phyloP scores from a whole-genome alignment of 2,888 invertebrate genomes.

The Dryobota labecula region DNA sequence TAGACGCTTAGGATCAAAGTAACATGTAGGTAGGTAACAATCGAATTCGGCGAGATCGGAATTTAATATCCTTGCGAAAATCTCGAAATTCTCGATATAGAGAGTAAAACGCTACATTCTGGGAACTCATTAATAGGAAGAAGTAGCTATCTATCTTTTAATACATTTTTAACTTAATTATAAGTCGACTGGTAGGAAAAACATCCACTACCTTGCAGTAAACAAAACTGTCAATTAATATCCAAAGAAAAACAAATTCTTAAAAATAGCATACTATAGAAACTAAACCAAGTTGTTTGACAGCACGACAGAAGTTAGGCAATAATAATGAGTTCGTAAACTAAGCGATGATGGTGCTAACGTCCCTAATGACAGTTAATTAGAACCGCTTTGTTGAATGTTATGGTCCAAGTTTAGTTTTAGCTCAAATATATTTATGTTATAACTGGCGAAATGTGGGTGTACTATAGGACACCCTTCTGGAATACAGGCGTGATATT shows the following conservation, averaged over 20 bases:
- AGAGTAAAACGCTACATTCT: background rate
- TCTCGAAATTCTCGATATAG: background rate
- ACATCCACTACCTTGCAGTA: background rate
- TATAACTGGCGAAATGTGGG: too few relatives aligned
- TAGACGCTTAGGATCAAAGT: too few relatives aligned
- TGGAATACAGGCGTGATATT: too few relatives aligned
- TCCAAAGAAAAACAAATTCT: slow-evolving; percentile 16
- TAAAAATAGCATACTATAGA: slow-evolving; percentile 16
- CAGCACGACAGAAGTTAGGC: slow-evolving; percentile 41
- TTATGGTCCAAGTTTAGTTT: slow-evolving; percentile 24
- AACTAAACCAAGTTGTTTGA: slow-evolving; percentile 38
- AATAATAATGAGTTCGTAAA: slow-evolving; percentile 63
- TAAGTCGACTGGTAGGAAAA: background rate
- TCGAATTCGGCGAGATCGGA: too few relatives aligned
- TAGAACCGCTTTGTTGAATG: slow-evolving; percentile 37
- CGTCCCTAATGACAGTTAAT: slow-evolving; percentile 51
- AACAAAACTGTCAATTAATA: slow-evolving; percentile 25
- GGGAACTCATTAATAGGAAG: background rate
- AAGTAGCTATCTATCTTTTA: background rate
- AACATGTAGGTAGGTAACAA: too few relatives aligned
- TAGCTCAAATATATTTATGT: slow-evolving; percentile 11
- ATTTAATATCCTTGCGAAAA: background rate
- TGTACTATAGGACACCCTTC: too few relatives aligned
- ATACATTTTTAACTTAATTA: background rate
- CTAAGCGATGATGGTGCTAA: slow-evolving; percentile 54